Percentiles rank a stretch among this genome's conserved stretches.
phyloP scores from a whole-genome alignment of 1,140 invertebrate species.

The Mycetomoellerius zeteki region DNA sequence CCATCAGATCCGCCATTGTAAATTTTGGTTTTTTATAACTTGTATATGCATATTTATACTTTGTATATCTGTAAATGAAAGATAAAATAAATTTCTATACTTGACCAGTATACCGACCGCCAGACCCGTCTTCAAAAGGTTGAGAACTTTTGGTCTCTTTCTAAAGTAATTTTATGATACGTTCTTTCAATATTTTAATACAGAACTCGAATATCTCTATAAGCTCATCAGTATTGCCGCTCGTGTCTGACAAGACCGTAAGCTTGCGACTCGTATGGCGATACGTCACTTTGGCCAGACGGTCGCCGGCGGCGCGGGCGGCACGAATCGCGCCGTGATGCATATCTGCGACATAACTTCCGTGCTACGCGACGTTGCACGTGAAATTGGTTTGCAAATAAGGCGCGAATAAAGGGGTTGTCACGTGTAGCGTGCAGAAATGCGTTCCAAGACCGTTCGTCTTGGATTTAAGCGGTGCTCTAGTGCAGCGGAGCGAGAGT shows the following conservation, averaged over 20 bases:
- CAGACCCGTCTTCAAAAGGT: no score
- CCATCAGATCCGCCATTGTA: no score
- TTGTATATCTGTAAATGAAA: no score
- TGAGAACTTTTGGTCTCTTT: neutral
- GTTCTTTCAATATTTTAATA: neutral
- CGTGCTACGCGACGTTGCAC: conserved; percentile 51
- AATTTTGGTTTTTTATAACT: no score
- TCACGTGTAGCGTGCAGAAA: conserved; percentile 67
- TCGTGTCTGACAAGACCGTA: neutral
- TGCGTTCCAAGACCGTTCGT: conserved; percentile 68
- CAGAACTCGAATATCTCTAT: neutral
- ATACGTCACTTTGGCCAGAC: conserved; percentile 48
- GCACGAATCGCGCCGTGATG: conserved; percentile 45
- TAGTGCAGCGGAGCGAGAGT: conserved; percentile 38
- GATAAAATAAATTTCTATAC: no score
- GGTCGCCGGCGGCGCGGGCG: neutral
- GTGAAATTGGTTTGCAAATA: conserved; percentile 78
- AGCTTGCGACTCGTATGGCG: conserved; percentile 4
- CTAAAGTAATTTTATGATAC: neutral
- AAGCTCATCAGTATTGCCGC: neutral
- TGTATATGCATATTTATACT: no score
- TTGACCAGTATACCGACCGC: no score
- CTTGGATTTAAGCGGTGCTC: conserved; percentile 75
- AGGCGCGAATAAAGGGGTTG: conserved; percentile 62
- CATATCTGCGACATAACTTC: conserved; percentile 65